Evolutionary conservation across 2,888 invertebrate genomes (phyloP), one percentile per base, ranked within the genome.

Genomic region (Stictocephala bisonia): DNA sequence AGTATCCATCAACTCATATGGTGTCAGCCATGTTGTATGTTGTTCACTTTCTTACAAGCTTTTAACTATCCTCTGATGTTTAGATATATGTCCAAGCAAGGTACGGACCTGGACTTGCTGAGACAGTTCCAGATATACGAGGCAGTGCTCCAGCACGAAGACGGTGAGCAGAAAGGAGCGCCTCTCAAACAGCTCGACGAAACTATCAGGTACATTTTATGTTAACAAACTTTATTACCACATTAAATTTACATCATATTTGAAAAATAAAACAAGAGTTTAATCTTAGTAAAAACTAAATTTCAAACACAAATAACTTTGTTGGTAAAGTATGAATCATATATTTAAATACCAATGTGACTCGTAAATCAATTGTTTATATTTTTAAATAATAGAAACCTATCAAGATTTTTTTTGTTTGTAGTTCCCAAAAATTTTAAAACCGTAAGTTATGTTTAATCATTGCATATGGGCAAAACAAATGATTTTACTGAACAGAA

Each of bases 111-210:
- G 79, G 97, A 97, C 86, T 88, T 98, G 29, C 86, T 97, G 40
- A 91, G 97, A 81, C 97, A 98, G 85, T 90, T 98, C 83, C 96
- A 97, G 84, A 92, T 97, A 75, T 98, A 97, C 84, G 97, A 98
- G 84, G 94, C 96, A 48, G 96, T 97, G 26, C 86, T 98, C 44
- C 91, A 93, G 82, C 93, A 91, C 82, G 95, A 95, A 84, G 95
- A 96, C 82, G 95, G 93, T 0, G 92, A 92, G 81, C 89, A 90
- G 77, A 86, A 88, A 77, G 89, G 88, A 3, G 90, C 90, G 24
- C 90, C 91, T 0, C 87, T 88, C 83, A 83, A 85, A 75, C 86
- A 86, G 76, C 83, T 87, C 68, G 87, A 88, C 79, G 87, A 87
- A 74, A 85, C 85, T 76, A 86, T 87, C 81, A 86, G 87, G 87